A percentile compares a stretch with the other conserved stretches of the same genome.
Conservation (phyloP, 2,113 vertebrate genomes). For the Megalops atlanticus region DNA sequence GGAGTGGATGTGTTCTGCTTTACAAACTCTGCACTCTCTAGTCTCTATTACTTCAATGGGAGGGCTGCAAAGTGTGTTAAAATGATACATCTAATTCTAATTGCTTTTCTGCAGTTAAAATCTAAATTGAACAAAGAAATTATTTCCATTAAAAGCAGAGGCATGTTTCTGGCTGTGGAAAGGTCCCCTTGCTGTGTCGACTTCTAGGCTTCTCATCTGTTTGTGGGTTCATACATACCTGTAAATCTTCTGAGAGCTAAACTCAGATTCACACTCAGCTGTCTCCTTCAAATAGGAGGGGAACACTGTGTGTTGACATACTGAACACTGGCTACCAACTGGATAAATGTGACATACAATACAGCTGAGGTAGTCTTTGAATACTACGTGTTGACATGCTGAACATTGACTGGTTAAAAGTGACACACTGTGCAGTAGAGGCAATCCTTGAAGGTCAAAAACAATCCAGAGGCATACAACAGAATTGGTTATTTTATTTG, state of each 20-base stretch:
- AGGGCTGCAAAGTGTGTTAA: neutral
- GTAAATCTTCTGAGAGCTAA: neutral
- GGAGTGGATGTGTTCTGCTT: neutral
- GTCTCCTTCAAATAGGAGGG: neutral
- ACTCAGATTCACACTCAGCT: slow-evolving; percentile 20
- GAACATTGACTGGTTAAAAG: neutral
- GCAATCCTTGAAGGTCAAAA: neutral
- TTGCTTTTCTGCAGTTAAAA: too few relatives aligned
- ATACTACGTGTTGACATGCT: too few relatives aligned
- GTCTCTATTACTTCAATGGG: neutral
- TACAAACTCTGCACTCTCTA: neutral
- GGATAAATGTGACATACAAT: neutral
- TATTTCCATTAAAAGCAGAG: too few relatives aligned
- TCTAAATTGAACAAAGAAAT: too few relatives aligned
- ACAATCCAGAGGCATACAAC: neutral
- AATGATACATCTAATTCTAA: neutral
- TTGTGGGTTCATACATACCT: neutral
- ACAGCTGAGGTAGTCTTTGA: neutral
- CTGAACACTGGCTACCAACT: too few relatives aligned
- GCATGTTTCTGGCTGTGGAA: too few relatives aligned
- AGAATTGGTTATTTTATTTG: neutral
- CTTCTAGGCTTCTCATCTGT: neutral
- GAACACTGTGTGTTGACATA: too few relatives aligned
- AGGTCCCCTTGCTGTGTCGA: too few relatives aligned
- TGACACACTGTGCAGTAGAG: neutral